These are phyloP conservation scores for Epicauta chinensis DNA, from an alignment of 1,140 invertebrate species.

Conservation along the genomic window DNA sequence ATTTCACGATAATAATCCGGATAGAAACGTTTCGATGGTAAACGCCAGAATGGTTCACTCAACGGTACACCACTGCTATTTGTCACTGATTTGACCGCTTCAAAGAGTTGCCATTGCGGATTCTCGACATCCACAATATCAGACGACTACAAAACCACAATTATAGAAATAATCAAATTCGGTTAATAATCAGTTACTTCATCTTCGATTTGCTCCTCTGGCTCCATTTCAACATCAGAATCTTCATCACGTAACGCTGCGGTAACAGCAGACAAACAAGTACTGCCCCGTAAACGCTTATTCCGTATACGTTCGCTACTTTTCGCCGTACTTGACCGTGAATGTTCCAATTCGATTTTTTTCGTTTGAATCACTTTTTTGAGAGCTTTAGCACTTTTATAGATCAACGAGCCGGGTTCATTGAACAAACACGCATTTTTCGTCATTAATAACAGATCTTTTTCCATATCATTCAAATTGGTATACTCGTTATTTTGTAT, in stretches of 20 bases:
- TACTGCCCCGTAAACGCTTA: constrained; percentile 42
- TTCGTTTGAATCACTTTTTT: constrained; percentile 66
- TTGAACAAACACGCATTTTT: constrained; percentile 95
- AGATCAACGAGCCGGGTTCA: constrained; percentile 93
- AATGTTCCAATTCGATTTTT: constrained; percentile 55
- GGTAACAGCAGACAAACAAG: constrained; percentile 47
- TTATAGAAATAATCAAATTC: too few species aligned
- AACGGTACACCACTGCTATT: constrained; percentile 51
- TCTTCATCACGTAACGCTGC: constrained; percentile 45
- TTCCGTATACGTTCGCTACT: constrained; percentile 46
- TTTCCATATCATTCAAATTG: constrained; percentile 76
- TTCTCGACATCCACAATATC: constrained; percentile 40
- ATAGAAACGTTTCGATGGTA: constrained; percentile 85
- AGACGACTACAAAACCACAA: constrained; percentile 2
- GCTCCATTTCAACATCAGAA: constrained; percentile 37
- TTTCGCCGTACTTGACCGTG: constrained; percentile 43
- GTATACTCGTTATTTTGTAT: constrained; percentile 80
- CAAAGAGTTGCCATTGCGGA: constrained; percentile 50
- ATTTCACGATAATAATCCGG: constrained; percentile 98
- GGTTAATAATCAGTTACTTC: constrained; percentile 12
- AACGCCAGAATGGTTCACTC: constrained; percentile 85
- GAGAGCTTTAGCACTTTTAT: constrained; percentile 88
- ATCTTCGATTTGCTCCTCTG: constrained; percentile 39
- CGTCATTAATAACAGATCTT: constrained; percentile 85
- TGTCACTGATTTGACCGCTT: constrained; percentile 44